Evolutionary conservation across 2,888 invertebrate species (phyloP).

Genomic region (Nomada goodeniana): DNA sequence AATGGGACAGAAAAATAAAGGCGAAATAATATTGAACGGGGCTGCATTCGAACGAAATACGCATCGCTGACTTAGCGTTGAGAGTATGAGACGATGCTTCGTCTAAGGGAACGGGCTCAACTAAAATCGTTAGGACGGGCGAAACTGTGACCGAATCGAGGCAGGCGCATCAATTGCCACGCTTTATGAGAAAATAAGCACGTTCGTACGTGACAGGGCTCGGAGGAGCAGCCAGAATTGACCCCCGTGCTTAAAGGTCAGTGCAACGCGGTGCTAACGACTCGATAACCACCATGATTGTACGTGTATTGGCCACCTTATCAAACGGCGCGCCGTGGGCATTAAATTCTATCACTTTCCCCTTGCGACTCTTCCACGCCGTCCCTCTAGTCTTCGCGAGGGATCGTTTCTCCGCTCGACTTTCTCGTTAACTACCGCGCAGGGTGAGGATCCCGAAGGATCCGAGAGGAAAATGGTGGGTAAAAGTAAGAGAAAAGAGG

Average conservation of each 20-base stretch:
- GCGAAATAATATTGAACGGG: no score
- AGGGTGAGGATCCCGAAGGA: not conserved
- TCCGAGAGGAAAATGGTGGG: no score
- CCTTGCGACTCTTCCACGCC: conserved; percentile 33
- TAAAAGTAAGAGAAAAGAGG: no score
- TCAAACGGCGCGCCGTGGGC: conserved; percentile 71
- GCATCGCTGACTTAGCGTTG: no score
- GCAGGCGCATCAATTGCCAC: conserved; percentile 69
- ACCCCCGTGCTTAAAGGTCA: conserved; percentile 74
- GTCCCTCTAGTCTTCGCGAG: conserved; percentile 5
- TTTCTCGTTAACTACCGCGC: conserved; percentile 16
- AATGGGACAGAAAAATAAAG: no score
- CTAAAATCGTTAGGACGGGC: conserved; percentile 50
- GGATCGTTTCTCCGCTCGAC: conserved; percentile 19
- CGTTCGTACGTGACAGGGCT: conserved; percentile 68
- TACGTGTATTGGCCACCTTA: conserved; percentile 72
- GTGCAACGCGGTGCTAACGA: conserved; percentile 69
- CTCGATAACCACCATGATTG: conserved; percentile 73
- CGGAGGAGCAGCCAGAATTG: conserved; percentile 70
- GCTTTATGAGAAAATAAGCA: conserved; percentile 72
- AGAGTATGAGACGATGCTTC: no score
- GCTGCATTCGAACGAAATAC: no score
- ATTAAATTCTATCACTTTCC: conserved; percentile 71
- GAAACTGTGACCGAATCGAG: conserved; percentile 72
- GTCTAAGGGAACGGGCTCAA: not conserved